These are phyloP conservation scores for Sebastes elongatus DNA, from an alignment of 2,797 vertebrate species.

Conservation along the genomic window DNA sequence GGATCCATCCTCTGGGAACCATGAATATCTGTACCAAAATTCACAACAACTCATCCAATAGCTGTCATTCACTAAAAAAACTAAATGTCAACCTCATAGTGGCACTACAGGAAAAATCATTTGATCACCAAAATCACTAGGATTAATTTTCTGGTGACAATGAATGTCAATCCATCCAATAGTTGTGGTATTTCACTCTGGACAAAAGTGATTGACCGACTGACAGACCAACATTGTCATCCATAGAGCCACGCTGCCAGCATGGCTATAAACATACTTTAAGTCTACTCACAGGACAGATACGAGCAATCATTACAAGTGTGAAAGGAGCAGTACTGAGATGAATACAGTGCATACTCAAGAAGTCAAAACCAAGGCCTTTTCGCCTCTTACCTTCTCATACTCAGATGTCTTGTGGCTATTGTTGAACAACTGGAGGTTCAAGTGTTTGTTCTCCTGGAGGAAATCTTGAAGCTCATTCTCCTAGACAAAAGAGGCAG, in stretches of 20 bases:
- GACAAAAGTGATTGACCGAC: neutral
- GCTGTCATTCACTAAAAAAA: no score
- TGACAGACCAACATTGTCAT: neutral
- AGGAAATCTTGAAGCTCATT: constrained; percentile 88
- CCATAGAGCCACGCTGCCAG: neutral
- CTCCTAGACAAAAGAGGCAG: constrained; percentile 78
- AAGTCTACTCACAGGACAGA: neutral
- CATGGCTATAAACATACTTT: neutral
- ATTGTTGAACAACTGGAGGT: constrained; percentile 80
- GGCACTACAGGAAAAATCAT: neutral
- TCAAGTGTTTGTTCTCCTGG: constrained; percentile 83
- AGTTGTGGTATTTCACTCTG: neutral
- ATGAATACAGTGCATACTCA: neutral
- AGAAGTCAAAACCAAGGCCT: no score
- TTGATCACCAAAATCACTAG: neutral
- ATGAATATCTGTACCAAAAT: neutral
- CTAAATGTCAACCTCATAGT: neutral
- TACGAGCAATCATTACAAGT: no score
- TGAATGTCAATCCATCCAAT: neutral
- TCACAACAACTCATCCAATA: neutral
- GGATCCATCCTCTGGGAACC: neutral
- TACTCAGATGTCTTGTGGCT: constrained; percentile 75
- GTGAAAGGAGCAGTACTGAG: neutral
- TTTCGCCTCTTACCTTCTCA: constrained; percentile 85
- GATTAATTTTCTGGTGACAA: neutral